Evolutionary conservation across 1,140 invertebrate species (phyloP), one percentile per base, ranked within the genome.

Genomic region (Zophobas atratus): DNA sequence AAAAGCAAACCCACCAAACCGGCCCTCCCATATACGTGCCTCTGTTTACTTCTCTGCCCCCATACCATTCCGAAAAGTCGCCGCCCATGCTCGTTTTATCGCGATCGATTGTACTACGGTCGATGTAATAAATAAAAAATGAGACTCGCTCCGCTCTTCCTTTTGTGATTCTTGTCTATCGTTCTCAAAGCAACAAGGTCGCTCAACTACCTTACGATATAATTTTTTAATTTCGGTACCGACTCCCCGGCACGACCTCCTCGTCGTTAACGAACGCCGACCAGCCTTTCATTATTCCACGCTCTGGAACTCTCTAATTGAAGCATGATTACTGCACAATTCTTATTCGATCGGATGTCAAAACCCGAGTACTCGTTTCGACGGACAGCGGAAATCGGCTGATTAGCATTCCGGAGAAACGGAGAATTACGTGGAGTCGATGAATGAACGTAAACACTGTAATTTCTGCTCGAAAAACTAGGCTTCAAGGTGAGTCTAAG

Each of bases 131-230:
- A 73, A 56, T 73, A 73, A 73, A 56, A 73, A 73, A 73, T 56
- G 41, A 73, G 41, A 73, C 71, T 73, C 49, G n/a, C 38, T 73
- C 55, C 49, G 3, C 71, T 55, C 20, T 20, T 56, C 71, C 8
- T 73, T 73, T 73, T 73, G 20, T 73, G 39, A 73, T 73, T 41
- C 71, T 73, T 56, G 71, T 73, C 71, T 73, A 73, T 49, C 71
- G 71, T 55, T 73, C 48, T 56, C 46, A 43, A 73, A 73, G 71
- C 38, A 73, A 73, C 71, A 73, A 73, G 71, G 71, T 73, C 71
- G 71, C 55, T 55, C 48, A 6, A 41, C 56, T 39, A 36, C 56
- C 56, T 60, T 60, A 60, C 0, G 6, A 8, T 1, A 60, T n/a
- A 38, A 57, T 67, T 67, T 67, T 67, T 67, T 67, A 43, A 67